Conservation (phyloP, 2,797 vertebrate genomes). For the Chelon labrosus region DNA sequence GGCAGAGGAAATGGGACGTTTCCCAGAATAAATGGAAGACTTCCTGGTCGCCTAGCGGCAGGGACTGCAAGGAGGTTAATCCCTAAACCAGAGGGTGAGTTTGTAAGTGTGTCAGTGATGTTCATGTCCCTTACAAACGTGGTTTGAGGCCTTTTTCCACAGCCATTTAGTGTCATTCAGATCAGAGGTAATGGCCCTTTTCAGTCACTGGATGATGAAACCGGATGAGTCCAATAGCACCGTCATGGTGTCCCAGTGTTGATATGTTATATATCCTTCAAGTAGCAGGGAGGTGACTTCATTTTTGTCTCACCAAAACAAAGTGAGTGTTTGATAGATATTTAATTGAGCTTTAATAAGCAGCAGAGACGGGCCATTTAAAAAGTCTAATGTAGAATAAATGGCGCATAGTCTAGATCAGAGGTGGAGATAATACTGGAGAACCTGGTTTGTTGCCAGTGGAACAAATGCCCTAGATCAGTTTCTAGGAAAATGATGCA, state of each 20-base stretch:
- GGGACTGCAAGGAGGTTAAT: slow-evolving; percentile 16
- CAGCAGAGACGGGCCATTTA: slow-evolving; percentile 26
- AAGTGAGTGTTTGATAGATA: neutral
- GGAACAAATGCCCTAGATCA: neutral
- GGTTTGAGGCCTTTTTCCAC: slow-evolving; percentile 4
- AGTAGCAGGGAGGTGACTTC: slow-evolving; percentile 19
- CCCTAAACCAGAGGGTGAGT: slow-evolving; percentile 40
- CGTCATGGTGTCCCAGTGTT: slow-evolving; percentile 31
- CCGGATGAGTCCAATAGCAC: slow-evolving; percentile 35
- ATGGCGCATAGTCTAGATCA: slow-evolving; percentile 13
- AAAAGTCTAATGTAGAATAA: slow-evolving; percentile 19
- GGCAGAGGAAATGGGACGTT: slow-evolving; percentile 51
- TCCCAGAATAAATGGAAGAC: slow-evolving; percentile 71
- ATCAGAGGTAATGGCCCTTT: slow-evolving; percentile 19
- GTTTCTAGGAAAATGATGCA: neutral
- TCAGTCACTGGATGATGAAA: slow-evolving; percentile 17
- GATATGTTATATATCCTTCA: slow-evolving; percentile 18
- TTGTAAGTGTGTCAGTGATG: slow-evolving; percentile 13
- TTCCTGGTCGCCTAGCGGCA: slow-evolving; percentile 44
- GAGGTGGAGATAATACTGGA: slow-evolving; percentile 3
- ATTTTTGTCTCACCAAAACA: slow-evolving; percentile 7
- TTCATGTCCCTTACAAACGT: neutral
- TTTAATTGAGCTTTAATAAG: slow-evolving; percentile 13
- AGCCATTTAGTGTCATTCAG: slow-evolving; percentile 6
- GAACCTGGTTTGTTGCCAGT: slow-evolving; percentile 3